These are phyloP conservation scores for Antrozous pallidus DNA, from an alignment of 2,797 vertebrate species.

Conservation along the genomic window DNA sequence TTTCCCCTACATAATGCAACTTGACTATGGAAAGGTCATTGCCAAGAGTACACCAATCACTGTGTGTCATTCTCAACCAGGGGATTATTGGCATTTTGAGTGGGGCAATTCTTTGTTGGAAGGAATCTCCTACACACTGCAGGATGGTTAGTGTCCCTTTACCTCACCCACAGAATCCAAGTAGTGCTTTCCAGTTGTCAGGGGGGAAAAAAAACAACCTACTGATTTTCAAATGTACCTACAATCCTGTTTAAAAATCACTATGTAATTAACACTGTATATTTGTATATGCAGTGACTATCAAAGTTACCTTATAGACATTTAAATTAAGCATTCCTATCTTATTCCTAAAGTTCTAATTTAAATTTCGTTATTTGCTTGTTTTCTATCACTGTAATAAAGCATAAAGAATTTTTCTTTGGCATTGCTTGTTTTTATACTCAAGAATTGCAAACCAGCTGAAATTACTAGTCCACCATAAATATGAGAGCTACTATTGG, in stretches of 20 bases:
- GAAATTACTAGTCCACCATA: not conserved
- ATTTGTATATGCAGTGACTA: not conserved
- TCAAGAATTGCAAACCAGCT: conserved; percentile 33
- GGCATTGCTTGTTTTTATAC: not conserved
- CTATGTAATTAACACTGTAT: not conserved
- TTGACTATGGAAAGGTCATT: conserved; percentile 10
- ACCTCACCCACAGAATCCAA: not conserved
- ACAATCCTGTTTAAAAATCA: not conserved
- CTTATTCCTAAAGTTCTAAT: conserved; percentile 8
- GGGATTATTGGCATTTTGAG: not conserved
- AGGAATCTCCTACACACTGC: not conserved
- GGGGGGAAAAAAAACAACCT: not conserved
- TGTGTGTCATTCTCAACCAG: not conserved
- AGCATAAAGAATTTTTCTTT: conserved; percentile 19
- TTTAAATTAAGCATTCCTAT: not conserved
- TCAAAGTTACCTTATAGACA: not conserved
- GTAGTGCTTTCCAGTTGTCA: not conserved
- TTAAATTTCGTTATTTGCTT: conserved; percentile 17
- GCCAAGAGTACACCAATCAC: not conserved
- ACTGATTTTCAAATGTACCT: not conserved
- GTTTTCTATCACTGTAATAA: not conserved
- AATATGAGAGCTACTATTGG: not conserved
- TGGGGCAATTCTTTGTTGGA: not conserved
- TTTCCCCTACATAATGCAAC: not conserved
- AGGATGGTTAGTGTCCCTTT: not conserved